Evolutionary conservation across 2,113 vertebrate species (phyloP), one percentile per base, ranked within the genome.

Genomic region (Nothocercus julius): DNA sequence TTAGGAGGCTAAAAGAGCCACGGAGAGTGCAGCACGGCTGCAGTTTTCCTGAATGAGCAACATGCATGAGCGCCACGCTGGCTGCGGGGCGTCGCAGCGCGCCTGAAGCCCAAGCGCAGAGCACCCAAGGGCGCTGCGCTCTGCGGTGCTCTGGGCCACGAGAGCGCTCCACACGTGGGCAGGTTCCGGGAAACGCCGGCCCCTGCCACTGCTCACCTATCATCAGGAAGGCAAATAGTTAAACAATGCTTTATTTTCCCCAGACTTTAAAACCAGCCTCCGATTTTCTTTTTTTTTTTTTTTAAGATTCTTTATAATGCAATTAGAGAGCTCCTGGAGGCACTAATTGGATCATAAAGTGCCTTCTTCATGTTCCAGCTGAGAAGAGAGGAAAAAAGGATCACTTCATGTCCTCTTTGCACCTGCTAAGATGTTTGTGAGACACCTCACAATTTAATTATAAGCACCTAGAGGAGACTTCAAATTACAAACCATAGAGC

Each of bases 271-370:
- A 93, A 89, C 10, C 66, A 87, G 68, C 82, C 73, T 94, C n/a
- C 74, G 61, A 67, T 92, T 89, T 86, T 76, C 66, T 79, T 92
- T 89, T 84, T 76, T 62, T 79, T 74, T 92, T 86, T 93, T 86
- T 82, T 21, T 27, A 30, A 62, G 77, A 79, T 93, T 56, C 83
- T 96, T 97, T 96, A 96, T 92, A 97, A 97, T 81, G 95, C 94
- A 96, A 95, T 97, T 97, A 96, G 92, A 96, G 91, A 94, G 64
- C 87, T 97, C 93, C 93, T 93, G 76, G 87, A 97, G 86, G 85
- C 95, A 95, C 93, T 97, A 97, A 97, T 95, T 97, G 92, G 96
- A 96, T 96, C 94, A 93, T 97, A 96, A 97, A 97, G 89, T 96
- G 96, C 87, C 75, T 94, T 91, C 94, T 94, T 97, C 89, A 38